These are phyloP conservation scores for Crotalus helleri DNA, from an alignment of 2,113 vertebrate species.

Conservation along the genomic window DNA sequence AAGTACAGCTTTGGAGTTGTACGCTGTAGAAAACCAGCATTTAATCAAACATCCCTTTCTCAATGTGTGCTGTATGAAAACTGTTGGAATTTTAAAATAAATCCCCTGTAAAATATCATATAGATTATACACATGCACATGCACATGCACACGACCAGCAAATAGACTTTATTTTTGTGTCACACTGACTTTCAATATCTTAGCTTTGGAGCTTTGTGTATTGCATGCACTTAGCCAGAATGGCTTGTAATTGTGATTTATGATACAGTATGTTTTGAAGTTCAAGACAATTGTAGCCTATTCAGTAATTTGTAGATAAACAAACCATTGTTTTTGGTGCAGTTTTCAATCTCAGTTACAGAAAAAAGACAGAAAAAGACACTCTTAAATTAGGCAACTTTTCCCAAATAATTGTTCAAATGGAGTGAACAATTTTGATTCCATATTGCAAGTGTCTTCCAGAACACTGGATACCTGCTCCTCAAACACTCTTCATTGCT, in stretches of 20 bases:
- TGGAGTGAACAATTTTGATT: neutral
- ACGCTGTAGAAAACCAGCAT: constrained; percentile 21
- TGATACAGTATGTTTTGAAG: neutral
- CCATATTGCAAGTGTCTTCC: neutral
- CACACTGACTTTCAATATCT: neutral
- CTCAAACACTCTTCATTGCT: neutral
- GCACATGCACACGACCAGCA: neutral
- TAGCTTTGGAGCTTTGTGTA: neutral
- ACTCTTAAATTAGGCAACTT: neutral
- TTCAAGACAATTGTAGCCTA: neutral
- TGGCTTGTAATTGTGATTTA: neutral
- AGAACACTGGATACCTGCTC: neutral
- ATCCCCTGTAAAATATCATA: neutral
- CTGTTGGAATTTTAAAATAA: neutral
- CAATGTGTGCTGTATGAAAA: constrained; percentile 17
- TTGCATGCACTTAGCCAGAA: neutral
- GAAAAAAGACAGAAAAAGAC: neutral
- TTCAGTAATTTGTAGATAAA: neutral
- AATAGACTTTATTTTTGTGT: neutral
- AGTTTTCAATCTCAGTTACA: neutral
- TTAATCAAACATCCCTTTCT: constrained; percentile 23
- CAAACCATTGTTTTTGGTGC: neutral
- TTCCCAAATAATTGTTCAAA: neutral
- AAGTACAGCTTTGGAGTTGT: constrained; percentile 6
- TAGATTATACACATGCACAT: neutral